Percentiles rank a stretch among this genome's conserved stretches.
Conservation (phyloP, 2,797 vertebrate genomes). For the Eospalax fontanierii region DNA sequence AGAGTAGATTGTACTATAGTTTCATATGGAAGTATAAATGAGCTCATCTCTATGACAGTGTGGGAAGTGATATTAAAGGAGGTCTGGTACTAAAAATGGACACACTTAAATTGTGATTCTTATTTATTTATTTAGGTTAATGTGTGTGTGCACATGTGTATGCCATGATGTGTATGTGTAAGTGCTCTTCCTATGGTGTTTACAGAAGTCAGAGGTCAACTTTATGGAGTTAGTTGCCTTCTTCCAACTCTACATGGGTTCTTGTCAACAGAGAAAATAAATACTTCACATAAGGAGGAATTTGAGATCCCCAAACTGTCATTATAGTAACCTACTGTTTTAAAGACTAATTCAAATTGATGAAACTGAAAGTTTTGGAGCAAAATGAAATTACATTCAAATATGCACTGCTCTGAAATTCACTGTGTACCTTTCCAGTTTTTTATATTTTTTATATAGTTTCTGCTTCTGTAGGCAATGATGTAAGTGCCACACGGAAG, state of each 20-base stretch:
- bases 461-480: constrained; percentile 32
- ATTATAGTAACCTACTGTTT: neutral
- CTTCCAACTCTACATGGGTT: neutral
- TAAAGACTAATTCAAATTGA: constrained; percentile 27
- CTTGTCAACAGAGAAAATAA: constrained; percentile 33
- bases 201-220: neutral
- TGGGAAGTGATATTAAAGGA: neutral
- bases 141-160: neutral
- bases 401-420: constrained; percentile 31
- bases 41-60: neutral
- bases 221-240: neutral
- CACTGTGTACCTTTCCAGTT: neutral
- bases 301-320: neutral
- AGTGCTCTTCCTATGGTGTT: too few species aligned
- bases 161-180: neutral
- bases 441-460: neutral
- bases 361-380: neutral
- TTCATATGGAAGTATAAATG: constrained; percentile 11
- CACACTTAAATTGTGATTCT: neutral
- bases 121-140: neutral
- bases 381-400: constrained; percentile 39
- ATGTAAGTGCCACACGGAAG: neutral
- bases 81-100: neutral
- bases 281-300: constrained; percentile 9
- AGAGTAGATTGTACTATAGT: neutral